Evolutionary conservation across 2,113 vertebrate genomes (phyloP).

Genomic region (Otis tarda): DNA sequence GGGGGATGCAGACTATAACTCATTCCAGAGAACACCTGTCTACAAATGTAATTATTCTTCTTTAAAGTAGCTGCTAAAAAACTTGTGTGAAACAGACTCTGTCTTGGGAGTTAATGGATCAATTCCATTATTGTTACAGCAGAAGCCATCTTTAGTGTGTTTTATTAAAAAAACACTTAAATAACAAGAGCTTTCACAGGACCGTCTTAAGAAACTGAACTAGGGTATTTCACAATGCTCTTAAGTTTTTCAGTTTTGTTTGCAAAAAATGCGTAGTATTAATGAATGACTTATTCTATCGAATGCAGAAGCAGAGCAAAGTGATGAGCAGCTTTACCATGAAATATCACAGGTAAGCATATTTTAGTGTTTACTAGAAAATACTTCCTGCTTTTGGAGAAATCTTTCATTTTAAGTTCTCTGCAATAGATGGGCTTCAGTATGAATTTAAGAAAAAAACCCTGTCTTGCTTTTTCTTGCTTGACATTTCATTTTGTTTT

Average conservation of each 20-base stretch:
- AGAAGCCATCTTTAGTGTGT: background rate
- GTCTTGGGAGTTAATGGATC: background rate
- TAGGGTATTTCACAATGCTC: no score
- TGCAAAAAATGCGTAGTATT: background rate
- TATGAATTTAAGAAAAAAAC: background rate
- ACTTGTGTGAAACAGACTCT: background rate
- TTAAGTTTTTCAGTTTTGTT: background rate
- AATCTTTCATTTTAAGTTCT: background rate
- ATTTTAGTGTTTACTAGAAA: background rate
- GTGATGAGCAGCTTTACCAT: constrained; percentile 94
- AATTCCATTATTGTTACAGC: background rate
- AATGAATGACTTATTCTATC: background rate
- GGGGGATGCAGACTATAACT: background rate
- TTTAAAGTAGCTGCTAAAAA: background rate
- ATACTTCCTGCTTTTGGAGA: background rate
- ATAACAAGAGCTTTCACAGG: background rate
- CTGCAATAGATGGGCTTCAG: background rate
- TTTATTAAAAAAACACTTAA: background rate
- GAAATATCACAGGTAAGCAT: constrained; percentile 92
- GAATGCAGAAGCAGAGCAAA: constrained; percentile 91
- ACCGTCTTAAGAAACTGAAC: background rate
- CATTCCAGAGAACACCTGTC: background rate
- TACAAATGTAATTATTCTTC: background rate
- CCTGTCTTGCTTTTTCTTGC: background rate
- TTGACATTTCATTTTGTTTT: background rate